A percentile compares a stretch with the other conserved stretches of the same genome.
These are phyloP conservation scores for Rhinoderma darwinii DNA, from an alignment of 2,113 vertebrate species.

Conservation along the genomic window DNA sequence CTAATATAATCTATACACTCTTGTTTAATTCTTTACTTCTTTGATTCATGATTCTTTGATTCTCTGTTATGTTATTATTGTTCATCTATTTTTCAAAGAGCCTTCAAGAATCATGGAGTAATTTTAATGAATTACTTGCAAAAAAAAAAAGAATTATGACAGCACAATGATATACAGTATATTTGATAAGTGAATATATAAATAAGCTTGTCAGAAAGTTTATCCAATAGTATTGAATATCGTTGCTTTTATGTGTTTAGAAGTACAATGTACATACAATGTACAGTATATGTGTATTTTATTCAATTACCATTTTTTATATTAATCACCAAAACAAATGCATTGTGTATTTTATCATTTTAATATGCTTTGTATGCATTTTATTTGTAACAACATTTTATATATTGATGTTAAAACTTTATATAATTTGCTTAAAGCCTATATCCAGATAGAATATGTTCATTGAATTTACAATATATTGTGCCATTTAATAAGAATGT, in stretches of 20 bases:
- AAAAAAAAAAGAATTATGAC: background rate
- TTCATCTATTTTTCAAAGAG: background rate
- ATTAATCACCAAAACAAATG: background rate
- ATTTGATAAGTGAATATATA: background rate
- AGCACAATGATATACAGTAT: background rate
- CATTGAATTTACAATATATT: background rate
- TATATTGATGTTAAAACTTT: constrained; percentile 27
- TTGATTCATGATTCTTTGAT: background rate
- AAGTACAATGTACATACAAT: too few relatives aligned
- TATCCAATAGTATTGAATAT: background rate
- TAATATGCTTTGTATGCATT: constrained; percentile 25
- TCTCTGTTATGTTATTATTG: background rate
- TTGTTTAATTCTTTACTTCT: background rate
- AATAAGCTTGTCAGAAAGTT: background rate
- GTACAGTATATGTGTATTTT: background rate
- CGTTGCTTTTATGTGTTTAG: background rate
- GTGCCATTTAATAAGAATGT: background rate
- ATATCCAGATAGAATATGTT: background rate
- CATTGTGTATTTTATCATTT: constrained; percentile 14
- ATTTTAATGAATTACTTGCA: background rate
- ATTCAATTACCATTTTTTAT: background rate
- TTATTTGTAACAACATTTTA: constrained; percentile 43
- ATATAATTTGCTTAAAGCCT: constrained; percentile 7
- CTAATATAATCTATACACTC: background rate
- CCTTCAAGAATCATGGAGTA: background rate